Percentiles rank a stretch among this genome's conserved stretches.
These are phyloP conservation scores for Nomada ferruginata DNA, from an alignment of 2,888 invertebrate genomes.

Conservation along the genomic window DNA sequence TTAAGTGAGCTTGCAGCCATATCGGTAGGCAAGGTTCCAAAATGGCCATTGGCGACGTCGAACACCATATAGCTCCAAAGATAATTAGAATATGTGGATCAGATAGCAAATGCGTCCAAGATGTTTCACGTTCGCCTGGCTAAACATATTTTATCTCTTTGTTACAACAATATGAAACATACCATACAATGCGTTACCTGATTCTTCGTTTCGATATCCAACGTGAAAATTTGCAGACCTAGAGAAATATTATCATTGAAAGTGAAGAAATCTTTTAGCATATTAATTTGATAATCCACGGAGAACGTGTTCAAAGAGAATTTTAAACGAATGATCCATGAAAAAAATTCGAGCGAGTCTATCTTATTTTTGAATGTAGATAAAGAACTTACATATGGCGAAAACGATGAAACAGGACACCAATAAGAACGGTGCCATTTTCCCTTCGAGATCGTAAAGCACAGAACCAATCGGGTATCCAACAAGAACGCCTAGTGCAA, in stretches of 20 bases:
- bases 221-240: conserved; percentile 76
- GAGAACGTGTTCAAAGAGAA: no score
- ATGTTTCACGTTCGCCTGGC: conserved; percentile 70
- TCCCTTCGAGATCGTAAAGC: conserved; percentile 91
- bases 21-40: conserved; percentile 93
- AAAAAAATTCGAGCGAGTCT: neutral
- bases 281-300: no score
- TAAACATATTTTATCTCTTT: conserved; percentile 8
- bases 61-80: conserved; percentile 90
- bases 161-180: neutral
- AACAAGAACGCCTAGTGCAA: conserved; percentile 91
- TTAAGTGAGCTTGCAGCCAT: conserved; percentile 90
- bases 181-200: conserved; percentile 61
- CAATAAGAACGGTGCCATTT: conserved; percentile 90
- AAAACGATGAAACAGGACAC: conserved; percentile 87
- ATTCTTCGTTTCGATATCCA: conserved; percentile 78
- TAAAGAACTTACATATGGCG: conserved; percentile 72
- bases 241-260: conserved; percentile 7
- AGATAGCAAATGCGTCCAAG: conserved; percentile 86
- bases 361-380: no score
- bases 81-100: conserved; percentile 88
- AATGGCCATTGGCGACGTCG: conserved; percentile 93
- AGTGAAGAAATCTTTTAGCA: neutral
- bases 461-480: conserved; percentile 94
- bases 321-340: no score